Evolutionary conservation across 2,113 vertebrate genomes (phyloP).

Genomic region (Symphodus melops): DNA sequence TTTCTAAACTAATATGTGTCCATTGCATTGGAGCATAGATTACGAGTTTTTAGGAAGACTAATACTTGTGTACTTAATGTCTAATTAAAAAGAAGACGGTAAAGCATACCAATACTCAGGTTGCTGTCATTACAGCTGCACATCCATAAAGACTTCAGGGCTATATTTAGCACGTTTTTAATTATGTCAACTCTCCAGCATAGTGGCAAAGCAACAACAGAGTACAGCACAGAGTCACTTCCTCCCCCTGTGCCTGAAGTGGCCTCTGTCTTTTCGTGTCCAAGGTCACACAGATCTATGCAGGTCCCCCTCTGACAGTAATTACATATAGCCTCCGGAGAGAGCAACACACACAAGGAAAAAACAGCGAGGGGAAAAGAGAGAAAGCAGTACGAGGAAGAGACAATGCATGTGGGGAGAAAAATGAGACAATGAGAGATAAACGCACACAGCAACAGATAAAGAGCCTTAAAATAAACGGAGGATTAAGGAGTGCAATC

Average conservation of each 20-base stretch:
- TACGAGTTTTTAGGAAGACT: not conserved
- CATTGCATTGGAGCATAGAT: not conserved
- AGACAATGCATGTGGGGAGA: conserved; percentile 22
- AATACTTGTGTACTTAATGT: not conserved
- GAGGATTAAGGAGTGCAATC: conserved; percentile 64
- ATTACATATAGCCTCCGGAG: conserved; percentile 79
- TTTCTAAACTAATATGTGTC: not conserved
- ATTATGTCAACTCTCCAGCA: conserved; percentile 27
- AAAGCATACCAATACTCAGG: not conserved
- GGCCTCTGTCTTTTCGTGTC: conserved; percentile 67
- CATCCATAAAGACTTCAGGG: conserved; percentile 10
- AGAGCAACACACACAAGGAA: conserved; percentile 47
- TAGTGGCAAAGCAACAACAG: conserved; percentile 26
- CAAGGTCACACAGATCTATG: conserved; percentile 76
- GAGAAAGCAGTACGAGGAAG: conserved; percentile 19
- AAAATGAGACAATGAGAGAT: conserved; percentile 61
- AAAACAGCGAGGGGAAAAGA: conserved; percentile 24
- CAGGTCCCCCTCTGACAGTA: conserved; percentile 77
- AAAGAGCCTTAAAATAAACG: conserved; percentile 62
- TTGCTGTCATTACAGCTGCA: not conserved
- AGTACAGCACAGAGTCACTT: conserved; percentile 35
- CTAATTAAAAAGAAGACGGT: not conserved
- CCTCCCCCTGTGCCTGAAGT: conserved; percentile 47
- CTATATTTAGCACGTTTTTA: conserved; percentile 48
- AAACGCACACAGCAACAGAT: conserved; percentile 58